Percentiles rank a stretch among this genome's conserved stretches.
phyloP scores from a whole-genome alignment of 2,888 invertebrate species.

The Zeuzera pyrina region DNA sequence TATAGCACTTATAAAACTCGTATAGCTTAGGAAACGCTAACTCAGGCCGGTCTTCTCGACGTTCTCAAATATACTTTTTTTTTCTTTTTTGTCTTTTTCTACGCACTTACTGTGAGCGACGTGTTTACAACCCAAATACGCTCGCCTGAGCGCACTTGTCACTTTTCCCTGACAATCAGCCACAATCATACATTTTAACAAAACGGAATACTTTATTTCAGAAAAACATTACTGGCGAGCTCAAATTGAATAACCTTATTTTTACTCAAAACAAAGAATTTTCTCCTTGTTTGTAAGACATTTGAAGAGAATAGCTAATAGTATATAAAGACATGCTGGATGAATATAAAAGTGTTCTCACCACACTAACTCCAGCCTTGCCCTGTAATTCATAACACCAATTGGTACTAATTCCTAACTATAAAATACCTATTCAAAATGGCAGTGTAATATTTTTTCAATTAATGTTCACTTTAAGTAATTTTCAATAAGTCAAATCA shows the following conservation, averaged over 20 bases:
- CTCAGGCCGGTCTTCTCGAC: constrained; percentile 13
- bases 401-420: constrained; percentile 32
- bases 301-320: not conserved
- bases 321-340: constrained; percentile 37
- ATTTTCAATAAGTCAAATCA: no score
- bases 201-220: not conserved
- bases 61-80: constrained; percentile 10
- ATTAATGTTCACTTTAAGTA: no score
- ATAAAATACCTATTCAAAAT: not conserved
- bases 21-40: constrained; percentile 16
- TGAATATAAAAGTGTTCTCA: constrained; percentile 44
- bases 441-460: no score
- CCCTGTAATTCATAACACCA: constrained; percentile 55
- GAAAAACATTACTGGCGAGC: no score
- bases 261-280: constrained; percentile 5
- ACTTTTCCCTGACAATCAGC: constrained; percentile 69
- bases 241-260: no score
- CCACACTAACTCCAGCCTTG: constrained; percentile 56
- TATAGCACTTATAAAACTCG: constrained; percentile 26
- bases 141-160: constrained; percentile 66
- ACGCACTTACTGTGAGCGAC: constrained; percentile 72
- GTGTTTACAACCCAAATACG: constrained; percentile 72
- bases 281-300: not conserved
- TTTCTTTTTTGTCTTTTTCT: constrained; percentile 23
- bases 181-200: constrained; percentile 19